Evolutionary conservation across 2,888 invertebrate genomes (phyloP).

Genomic region (Anodontia alba): DNA sequence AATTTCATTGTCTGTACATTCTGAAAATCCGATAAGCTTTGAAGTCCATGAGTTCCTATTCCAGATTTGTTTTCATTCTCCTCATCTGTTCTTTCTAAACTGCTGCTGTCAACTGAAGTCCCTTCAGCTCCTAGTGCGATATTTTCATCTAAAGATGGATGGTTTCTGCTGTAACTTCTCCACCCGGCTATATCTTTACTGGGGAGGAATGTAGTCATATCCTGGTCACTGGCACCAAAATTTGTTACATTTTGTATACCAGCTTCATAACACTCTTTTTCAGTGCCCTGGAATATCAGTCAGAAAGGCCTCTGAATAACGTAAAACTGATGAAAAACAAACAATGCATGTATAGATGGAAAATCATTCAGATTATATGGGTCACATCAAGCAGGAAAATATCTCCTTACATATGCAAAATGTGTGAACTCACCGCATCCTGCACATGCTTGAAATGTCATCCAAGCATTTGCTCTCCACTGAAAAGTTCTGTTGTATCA

Average conservation of each 20-base stretch:
- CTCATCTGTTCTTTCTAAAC: background rate
- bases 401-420: no score
- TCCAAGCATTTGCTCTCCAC: no score
- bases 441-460: no score
- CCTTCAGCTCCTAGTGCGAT: background rate
- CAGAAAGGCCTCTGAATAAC: background rate
- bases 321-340: background rate
- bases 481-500: no score
- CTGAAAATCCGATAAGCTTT: background rate
- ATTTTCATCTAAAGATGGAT: background rate
- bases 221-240: constrained; percentile 2
- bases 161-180: constrained; percentile 22
- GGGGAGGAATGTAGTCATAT: background rate
- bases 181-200: constrained; percentile 34
- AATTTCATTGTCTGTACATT: no score
- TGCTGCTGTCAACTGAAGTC: background rate
- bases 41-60: background rate
- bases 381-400: no score
- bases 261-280: background rate
- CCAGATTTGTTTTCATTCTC: background rate
- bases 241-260: background rate
- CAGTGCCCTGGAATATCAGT: background rate
- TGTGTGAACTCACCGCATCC: no score
- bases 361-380: no score
- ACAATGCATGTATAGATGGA: no score